phyloP scores from a whole-genome alignment of 1,140 invertebrate genomes.

The Papilio glaucus region DNA sequence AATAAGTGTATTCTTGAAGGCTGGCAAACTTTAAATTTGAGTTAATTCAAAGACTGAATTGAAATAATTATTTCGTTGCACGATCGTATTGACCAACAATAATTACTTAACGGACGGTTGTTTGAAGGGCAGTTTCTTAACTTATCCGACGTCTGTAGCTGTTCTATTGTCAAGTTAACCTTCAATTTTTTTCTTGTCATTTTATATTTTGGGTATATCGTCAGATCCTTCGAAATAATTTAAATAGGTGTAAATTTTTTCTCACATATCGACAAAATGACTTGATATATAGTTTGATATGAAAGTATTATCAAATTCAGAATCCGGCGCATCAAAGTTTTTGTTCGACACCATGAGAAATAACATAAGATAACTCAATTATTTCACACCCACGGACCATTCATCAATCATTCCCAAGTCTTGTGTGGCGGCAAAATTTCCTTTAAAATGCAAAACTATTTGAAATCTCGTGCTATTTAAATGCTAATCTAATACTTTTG shows the following conservation, averaged over 20 bases:
- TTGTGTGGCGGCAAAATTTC: background rate
- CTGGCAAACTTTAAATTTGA: background rate
- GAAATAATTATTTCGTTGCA: slow-evolving; percentile 17
- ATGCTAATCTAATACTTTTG: slow-evolving; percentile 16
- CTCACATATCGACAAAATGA: background rate
- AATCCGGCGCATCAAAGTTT: background rate
- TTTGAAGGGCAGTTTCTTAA: slow-evolving; percentile 12
- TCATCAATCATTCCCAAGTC: background rate
- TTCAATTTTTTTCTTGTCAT: background rate
- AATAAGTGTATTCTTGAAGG: no score
- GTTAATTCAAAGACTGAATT: background rate
- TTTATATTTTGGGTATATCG: no score
- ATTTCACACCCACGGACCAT: no score
- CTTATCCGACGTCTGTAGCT: background rate
- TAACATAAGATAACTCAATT: slow-evolving; percentile 12
- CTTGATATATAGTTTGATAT: background rate
- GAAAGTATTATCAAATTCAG: slow-evolving; percentile 1
- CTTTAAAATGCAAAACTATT: background rate
- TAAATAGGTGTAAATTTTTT: background rate
- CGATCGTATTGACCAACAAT: slow-evolving; percentile 15
- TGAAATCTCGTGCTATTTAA: no score
- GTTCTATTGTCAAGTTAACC: slow-evolving; percentile 8
- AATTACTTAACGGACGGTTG: slow-evolving; percentile 12
- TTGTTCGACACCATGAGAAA: background rate
- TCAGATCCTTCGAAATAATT: no score